phyloP scores from a whole-genome alignment of 2,797 vertebrate genomes.

The Halcyon badia region DNA sequence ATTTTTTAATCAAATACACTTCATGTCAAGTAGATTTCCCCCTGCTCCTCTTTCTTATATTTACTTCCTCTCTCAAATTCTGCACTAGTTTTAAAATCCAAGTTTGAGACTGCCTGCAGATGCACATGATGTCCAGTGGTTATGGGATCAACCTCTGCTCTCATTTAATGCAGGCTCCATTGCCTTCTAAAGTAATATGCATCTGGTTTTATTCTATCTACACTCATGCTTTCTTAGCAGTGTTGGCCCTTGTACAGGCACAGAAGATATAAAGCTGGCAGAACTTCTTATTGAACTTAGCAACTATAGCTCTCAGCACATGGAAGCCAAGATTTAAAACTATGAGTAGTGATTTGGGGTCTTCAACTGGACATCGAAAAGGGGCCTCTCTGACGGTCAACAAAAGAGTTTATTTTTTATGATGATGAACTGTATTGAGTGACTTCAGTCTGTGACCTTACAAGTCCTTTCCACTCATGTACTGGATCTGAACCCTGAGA shows the following conservation, averaged over 20 bases:
- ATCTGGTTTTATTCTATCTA: neutral
- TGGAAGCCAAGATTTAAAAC: neutral
- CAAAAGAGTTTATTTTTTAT: neutral
- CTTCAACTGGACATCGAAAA: neutral
- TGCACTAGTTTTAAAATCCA: neutral
- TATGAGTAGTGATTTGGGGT: neutral
- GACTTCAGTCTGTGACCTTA: neutral
- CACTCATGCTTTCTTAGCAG: fast-evolving
- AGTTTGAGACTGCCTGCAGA: neutral
- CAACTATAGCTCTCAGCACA: neutral
- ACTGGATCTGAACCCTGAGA: neutral
- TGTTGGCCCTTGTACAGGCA: neutral
- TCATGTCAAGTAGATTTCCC: neutral
- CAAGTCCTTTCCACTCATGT: neutral
- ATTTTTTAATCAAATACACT: neutral
- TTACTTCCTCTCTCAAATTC: neutral
- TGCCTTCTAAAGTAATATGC: neutral
- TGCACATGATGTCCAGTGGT: neutral
- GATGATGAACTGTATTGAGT: neutral
- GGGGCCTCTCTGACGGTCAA: neutral
- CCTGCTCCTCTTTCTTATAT: fast-evolving
- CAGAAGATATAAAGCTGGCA: neutral
- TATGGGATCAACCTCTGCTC: neutral
- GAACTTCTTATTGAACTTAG: neutral
- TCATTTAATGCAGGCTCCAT: neutral